A percentile compares a stretch with the other conserved stretches of the same genome.
These are phyloP conservation scores for Lerema accius DNA, from an alignment of 1,140 invertebrate genomes.

Conservation along the genomic window DNA sequence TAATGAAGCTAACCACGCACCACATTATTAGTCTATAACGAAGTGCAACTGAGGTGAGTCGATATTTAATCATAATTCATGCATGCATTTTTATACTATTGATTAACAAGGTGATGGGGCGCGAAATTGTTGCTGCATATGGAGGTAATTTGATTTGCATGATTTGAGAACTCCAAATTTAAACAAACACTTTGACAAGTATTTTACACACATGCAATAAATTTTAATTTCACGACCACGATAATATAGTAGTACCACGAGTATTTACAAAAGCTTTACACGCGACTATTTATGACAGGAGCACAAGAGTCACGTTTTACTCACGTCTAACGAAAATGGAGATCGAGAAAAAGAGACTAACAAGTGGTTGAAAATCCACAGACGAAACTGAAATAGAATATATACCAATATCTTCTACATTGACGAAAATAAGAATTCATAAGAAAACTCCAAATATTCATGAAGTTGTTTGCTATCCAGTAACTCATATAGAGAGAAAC, in stretches of 20 bases:
- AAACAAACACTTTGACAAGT: conserved; percentile 59
- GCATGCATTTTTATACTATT: conserved; percentile 52
- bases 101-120: conserved; percentile 66
- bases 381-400: conserved; percentile 90
- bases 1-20: conserved; percentile 49
- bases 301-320: conserved; percentile 68
- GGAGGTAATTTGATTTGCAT: conserved; percentile 70
- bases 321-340: conserved; percentile 60
- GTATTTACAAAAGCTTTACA: conserved; percentile 55
- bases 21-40: conserved; percentile 49
- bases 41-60: conserved; percentile 68
- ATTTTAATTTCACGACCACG: conserved; percentile 47
- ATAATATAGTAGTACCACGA: conserved; percentile 54
- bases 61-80: conserved; percentile 45
- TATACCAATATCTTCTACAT: conserved; percentile 90
- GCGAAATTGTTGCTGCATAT: conserved; percentile 49
- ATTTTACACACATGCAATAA: conserved; percentile 47
- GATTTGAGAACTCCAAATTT: conserved; percentile 72
- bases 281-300: conserved; percentile 60
- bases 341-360: conserved; percentile 47
- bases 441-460: conserved; percentile 79
- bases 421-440: conserved; percentile 90
- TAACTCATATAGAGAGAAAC: conserved; percentile 71
- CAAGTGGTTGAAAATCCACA: conserved; percentile 82
- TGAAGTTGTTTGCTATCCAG: conserved; percentile 85